Evolutionary conservation across 2,888 invertebrate species (phyloP).

Genomic region (Rugalucina vietnamica): DNA sequence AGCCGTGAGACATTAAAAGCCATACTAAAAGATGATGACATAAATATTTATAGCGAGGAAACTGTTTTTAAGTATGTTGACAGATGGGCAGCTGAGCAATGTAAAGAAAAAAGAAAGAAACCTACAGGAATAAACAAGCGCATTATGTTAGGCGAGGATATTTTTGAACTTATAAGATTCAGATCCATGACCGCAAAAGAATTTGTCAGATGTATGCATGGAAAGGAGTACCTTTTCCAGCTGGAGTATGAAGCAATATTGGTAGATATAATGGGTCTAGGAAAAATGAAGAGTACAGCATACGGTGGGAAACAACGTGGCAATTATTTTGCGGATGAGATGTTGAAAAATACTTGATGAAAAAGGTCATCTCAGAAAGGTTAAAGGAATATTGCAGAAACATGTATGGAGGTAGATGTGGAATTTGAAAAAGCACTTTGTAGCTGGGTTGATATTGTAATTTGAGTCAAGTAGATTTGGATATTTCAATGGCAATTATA

Average conservation of each 20-base stretch:
- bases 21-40: neutral
- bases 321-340: too few species aligned
- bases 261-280: too few species aligned
- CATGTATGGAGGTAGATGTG: too few species aligned
- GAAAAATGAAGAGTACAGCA: too few species aligned
- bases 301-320: too few species aligned
- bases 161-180: neutral
- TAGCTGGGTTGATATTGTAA: too few species aligned
- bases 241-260: neutral
- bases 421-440: too few species aligned
- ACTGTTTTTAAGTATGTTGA: neutral
- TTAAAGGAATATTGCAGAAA: too few species aligned
- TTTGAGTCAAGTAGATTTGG: too few species aligned
- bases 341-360: too few species aligned
- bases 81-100: neutral
- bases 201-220: neutral
- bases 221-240: neutral
- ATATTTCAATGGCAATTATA: too few species aligned
- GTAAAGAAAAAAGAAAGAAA: neutral
- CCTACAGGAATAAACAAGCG: neutral
- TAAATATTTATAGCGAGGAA: neutral
- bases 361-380: too few species aligned
- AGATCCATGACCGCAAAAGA: neutral
- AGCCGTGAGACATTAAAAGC: neutral
- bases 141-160: neutral